phyloP scores from a whole-genome alignment of 2,113 vertebrate genomes.

The Tautogolabrus adspersus region DNA sequence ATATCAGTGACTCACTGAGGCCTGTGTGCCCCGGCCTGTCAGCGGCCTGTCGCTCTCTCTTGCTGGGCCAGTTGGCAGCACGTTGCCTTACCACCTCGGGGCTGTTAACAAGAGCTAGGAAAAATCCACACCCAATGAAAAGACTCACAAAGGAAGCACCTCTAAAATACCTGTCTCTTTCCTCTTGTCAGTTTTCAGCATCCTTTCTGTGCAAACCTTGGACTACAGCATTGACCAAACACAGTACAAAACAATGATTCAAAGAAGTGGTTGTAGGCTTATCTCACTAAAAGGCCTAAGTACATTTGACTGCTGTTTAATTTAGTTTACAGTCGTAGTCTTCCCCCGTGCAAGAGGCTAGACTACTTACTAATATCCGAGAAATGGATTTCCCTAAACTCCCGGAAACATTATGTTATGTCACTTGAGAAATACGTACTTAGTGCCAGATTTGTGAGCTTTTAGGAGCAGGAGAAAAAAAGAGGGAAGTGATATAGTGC shows the following conservation, averaged over 20 bases:
- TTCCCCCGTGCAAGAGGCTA: conserved; percentile 12
- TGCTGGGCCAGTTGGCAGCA: conserved; percentile 55
- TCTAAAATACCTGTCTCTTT: conserved; percentile 17
- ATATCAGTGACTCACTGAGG: conserved; percentile 78
- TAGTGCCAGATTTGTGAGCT: conserved; percentile 32
- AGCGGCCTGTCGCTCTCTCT: conserved; percentile 71
- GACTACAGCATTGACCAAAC: not conserved
- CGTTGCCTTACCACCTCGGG: conserved; percentile 39
- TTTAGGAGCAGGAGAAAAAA: conserved; percentile 35
- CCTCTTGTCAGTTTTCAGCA: not conserved
- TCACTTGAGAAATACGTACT: conserved; percentile 33
- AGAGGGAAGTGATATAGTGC: conserved; percentile 15
- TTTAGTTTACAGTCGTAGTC: conserved; percentile 31
- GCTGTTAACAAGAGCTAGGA: conserved; percentile 52
- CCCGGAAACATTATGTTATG: conserved; percentile 27
- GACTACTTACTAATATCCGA: conserved; percentile 41
- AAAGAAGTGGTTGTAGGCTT: not conserved
- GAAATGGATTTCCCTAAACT: conserved; percentile 47
- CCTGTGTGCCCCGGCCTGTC: conserved; percentile 76
- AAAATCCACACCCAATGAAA: conserved; percentile 2
- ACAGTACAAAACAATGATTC: not conserved
- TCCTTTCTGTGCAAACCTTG: conserved; percentile 5
- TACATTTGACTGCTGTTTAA: conserved; percentile 17
- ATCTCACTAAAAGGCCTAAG: conserved; percentile 4
- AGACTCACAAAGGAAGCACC: conserved; percentile 27